These are phyloP conservation scores for Eucera pruinosa DNA, from an alignment of 2,888 invertebrate genomes.

Conservation along the genomic window DNA sequence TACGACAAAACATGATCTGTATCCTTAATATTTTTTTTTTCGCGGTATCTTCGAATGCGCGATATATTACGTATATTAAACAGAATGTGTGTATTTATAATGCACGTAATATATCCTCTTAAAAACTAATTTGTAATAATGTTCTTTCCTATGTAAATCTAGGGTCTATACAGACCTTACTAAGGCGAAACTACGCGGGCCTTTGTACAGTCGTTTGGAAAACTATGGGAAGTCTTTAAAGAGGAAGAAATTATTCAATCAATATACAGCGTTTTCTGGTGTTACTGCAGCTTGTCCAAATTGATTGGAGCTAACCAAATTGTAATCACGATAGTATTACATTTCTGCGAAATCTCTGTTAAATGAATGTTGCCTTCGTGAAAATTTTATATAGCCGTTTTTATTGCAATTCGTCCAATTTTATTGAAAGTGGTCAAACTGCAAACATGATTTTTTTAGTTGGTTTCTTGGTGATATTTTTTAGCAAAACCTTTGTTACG, in stretches of 20 bases:
- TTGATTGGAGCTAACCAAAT: slow-evolving; percentile 36
- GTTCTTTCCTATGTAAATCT: slow-evolving; percentile 75
- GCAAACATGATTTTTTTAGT: slow-evolving; percentile 16
- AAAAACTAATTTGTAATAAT: slow-evolving; percentile 80
- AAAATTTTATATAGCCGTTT: slow-evolving; percentile 20
- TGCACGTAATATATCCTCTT: slow-evolving; percentile 79
- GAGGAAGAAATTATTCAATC: slow-evolving; percentile 72
- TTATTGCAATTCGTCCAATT: slow-evolving; percentile 36
- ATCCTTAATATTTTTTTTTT: slow-evolving; percentile 52
- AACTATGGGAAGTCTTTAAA: slow-evolving; percentile 79
- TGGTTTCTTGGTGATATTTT: slow-evolving; percentile 21
- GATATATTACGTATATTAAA: slow-evolving; percentile 73
- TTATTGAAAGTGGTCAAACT: slow-evolving; percentile 26
- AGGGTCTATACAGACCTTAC: slow-evolving; percentile 80
- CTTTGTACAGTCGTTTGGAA: slow-evolving; percentile 82
- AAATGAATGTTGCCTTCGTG: slow-evolving; percentile 33
- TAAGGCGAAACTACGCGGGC: slow-evolving; percentile 82
- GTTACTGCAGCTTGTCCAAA: slow-evolving; percentile 38
- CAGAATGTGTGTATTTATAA: slow-evolving; percentile 71
- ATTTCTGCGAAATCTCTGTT: slow-evolving; percentile 27
- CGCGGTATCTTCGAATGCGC: slow-evolving; percentile 48
- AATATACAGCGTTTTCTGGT: slow-evolving; percentile 49
- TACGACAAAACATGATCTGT: slow-evolving; percentile 65
- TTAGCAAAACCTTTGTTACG: slow-evolving; percentile 44
- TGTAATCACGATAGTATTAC: slow-evolving; percentile 34